Conservation (phyloP, 92 coral and sea anemone species). For the Porites cylindrica region DNA sequence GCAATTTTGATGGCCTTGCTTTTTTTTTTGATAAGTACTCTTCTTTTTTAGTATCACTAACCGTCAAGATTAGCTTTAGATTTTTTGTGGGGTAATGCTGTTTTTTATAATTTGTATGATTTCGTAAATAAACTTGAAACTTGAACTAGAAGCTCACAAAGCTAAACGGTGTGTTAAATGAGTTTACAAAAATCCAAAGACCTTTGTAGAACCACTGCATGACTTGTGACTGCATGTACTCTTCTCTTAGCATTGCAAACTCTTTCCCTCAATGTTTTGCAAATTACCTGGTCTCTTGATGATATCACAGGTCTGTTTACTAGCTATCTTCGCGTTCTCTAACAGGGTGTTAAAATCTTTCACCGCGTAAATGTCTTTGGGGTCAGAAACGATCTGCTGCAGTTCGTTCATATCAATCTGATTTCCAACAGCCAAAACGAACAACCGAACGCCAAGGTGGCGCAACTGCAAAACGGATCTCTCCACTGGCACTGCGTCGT, state of each 20-base stretch:
- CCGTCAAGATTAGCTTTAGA: too few relatives aligned
- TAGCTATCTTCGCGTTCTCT: slow-evolving; percentile 18
- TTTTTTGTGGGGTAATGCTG: too few relatives aligned
- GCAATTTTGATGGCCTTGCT: too few relatives aligned
- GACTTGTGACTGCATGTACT: too few relatives aligned
- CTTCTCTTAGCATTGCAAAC: neutral
- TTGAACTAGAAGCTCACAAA: too few relatives aligned
- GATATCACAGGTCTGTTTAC: slow-evolving; percentile 42
- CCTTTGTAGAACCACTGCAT: too few relatives aligned
- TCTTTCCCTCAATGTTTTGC: neutral
- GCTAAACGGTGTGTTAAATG: too few relatives aligned
- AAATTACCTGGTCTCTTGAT: slow-evolving; percentile 43
- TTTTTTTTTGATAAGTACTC: too few relatives aligned
- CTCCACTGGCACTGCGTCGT: slow-evolving; percentile 34
- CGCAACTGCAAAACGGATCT: slow-evolving; percentile 15
- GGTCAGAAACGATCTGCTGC: slow-evolving; percentile 54
- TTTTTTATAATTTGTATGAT: too few relatives aligned
- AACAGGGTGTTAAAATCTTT: slow-evolving; percentile 42
- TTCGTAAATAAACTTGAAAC: too few relatives aligned
- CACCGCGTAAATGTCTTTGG: slow-evolving; percentile 60
- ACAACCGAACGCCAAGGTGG: slow-evolving; percentile 46
- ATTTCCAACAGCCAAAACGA: slow-evolving; percentile 61
- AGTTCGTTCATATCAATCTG: slow-evolving; percentile 61
- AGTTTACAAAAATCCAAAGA: too few relatives aligned
- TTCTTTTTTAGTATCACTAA: too few relatives aligned